These are phyloP conservation scores for Anoplopoma fimbria DNA, from an alignment of 2,113 vertebrate species.

Conservation along the genomic window DNA sequence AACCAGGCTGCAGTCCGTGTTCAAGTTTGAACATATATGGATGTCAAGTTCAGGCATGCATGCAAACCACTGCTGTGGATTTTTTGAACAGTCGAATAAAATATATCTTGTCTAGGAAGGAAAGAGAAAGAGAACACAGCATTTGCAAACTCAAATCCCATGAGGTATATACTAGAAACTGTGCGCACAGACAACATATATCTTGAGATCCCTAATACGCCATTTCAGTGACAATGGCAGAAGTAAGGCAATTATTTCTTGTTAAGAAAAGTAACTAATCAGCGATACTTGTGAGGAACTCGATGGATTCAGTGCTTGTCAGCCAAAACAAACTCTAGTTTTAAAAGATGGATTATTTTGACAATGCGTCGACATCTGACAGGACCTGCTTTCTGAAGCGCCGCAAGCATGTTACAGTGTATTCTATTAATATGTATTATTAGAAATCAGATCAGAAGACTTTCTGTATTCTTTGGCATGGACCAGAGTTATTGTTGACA, in stretches of 20 bases:
- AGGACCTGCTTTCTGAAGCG: constrained; percentile 20
- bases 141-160: constrained; percentile 74
- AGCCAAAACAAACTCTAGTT: constrained; percentile 35
- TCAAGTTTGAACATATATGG: constrained; percentile 55
- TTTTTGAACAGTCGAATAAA: constrained; percentile 68
- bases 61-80: constrained; percentile 58
- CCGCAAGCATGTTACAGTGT: constrained; percentile 26
- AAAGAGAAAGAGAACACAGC: constrained; percentile 61
- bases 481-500: not conserved
- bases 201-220: constrained; percentile 50
- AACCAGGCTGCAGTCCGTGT: constrained; percentile 67
- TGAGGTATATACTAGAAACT: constrained; percentile 83
- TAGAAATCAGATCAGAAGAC: constrained; percentile 1
- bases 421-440: not conserved
- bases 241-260: constrained; percentile 63
- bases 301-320: constrained; percentile 47
- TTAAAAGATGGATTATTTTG: constrained; percentile 31
- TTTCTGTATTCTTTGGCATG: not conserved
- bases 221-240: constrained; percentile 50
- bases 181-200: constrained; percentile 70
- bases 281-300: constrained; percentile 41
- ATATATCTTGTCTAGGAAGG: constrained; percentile 43
- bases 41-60: constrained; percentile 58
- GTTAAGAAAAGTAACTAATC: constrained; percentile 46
- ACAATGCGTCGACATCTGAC: constrained; percentile 1